Evolutionary conservation across 2,113 vertebrate species (phyloP).

Genomic region (Apeltes quadracus): DNA sequence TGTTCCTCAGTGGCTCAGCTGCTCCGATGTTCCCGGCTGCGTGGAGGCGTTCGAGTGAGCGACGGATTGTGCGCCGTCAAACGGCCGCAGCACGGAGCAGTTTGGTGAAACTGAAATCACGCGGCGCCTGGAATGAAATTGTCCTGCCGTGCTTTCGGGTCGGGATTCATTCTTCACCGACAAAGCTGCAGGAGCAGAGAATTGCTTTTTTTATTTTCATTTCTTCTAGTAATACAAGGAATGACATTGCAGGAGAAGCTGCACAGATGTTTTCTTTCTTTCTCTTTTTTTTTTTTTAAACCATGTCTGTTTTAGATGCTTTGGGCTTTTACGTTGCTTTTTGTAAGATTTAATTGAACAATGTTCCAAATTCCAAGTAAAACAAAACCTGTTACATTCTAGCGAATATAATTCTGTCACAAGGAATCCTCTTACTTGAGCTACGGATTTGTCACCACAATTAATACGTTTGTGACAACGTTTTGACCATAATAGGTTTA

Average conservation of each 20-base stretch:
- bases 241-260: constrained; percentile 37
- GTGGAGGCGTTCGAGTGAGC: constrained; percentile 52
- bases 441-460: background rate
- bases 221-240: constrained; percentile 10
- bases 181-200: constrained; percentile 49
- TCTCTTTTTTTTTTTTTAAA: background rate
- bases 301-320: background rate
- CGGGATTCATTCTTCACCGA: constrained; percentile 71
- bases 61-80: constrained; percentile 52
- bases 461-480: background rate
- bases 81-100: constrained; percentile 40
- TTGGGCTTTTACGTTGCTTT: background rate
- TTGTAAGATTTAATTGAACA: too few relatives aligned
- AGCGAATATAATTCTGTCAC: background rate
- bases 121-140: constrained; percentile 62
- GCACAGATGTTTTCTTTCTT: background rate
- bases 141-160: constrained; percentile 50
- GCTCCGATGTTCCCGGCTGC: constrained; percentile 20
- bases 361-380: background rate
- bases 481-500: background rate
- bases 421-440: background rate
- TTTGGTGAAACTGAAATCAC: constrained; percentile 61
- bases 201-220: constrained; percentile 51
- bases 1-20: constrained; percentile 7
- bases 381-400: background rate